These are phyloP conservation scores for Phanerotoma sp. DNA, from an alignment of 2,888 invertebrate species.

Conservation along the genomic window DNA sequence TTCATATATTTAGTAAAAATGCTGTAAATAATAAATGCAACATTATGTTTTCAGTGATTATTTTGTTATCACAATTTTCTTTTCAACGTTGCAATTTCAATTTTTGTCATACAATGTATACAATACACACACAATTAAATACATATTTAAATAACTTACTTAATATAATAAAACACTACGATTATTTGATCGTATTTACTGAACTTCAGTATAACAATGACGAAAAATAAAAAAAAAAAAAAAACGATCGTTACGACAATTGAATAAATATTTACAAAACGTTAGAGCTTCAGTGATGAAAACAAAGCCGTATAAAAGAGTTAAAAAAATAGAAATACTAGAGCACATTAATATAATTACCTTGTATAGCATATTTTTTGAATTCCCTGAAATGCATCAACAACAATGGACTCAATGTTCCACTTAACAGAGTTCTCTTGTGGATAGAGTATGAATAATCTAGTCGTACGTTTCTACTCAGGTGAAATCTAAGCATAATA, in stretches of 20 bases:
- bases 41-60: neutral
- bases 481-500: conserved; percentile 9
- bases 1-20: no score
- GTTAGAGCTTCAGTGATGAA: neutral
- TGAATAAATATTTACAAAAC: neutral
- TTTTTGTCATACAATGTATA: no score
- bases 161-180: neutral
- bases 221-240: no score
- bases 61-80: no score
- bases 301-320: neutral
- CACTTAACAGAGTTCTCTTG: conserved; percentile 12
- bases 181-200: neutral
- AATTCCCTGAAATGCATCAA: conserved; percentile 6
- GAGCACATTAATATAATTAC: neutral
- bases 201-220: neutral
- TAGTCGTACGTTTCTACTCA: conserved; percentile 10
- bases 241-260: no score
- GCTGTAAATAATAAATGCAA: no score
- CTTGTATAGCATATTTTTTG: neutral
- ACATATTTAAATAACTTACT: no score
- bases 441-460: conserved; percentile 8
- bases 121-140: no score
- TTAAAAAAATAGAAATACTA: neutral
- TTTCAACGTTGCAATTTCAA: no score
- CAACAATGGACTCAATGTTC: conserved; percentile 7